Percentiles rank a stretch among this genome's conserved stretches.
These are phyloP conservation scores for Myxocyprinus asiaticus DNA, from an alignment of 2,113 vertebrate genomes.

Conservation along the genomic window DNA sequence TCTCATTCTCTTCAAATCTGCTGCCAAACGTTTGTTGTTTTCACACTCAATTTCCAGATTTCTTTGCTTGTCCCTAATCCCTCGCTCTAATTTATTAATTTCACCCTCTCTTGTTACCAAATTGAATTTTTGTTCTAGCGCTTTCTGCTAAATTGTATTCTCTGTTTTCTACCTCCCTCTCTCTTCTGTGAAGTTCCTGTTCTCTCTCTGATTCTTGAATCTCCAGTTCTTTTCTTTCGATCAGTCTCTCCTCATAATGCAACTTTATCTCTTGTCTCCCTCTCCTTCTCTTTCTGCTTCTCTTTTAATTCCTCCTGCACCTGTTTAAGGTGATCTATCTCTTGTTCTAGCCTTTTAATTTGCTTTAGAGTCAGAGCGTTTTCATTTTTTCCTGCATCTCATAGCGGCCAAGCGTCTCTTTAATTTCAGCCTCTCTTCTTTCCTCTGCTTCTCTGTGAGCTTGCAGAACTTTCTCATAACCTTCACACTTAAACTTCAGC, in stretches of 20 bases:
- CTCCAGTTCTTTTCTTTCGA: constrained; percentile 44
- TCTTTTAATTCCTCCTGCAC: constrained; percentile 51
- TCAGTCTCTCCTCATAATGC: constrained; percentile 48
- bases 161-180: constrained; percentile 34
- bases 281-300: constrained; percentile 17
- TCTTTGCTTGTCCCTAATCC: constrained; percentile 31
- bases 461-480: constrained; percentile 44
- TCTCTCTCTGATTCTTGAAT: constrained; percentile 37
- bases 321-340: constrained; percentile 45
- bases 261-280: constrained; percentile 50
- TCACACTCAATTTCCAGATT: constrained; percentile 27
- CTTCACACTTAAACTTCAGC: constrained; percentile 50
- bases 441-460: constrained; percentile 1
- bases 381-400: constrained; percentile 49
- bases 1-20: constrained; percentile 32
- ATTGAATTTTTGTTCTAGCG: constrained; percentile 46
- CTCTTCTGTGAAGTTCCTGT: constrained; percentile 29
- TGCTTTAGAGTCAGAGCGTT: constrained; percentile 40
- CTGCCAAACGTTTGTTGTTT: constrained; percentile 6
- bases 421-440: constrained; percentile 47
- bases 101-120: constrained; percentile 45
- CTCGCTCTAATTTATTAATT: constrained; percentile 44
- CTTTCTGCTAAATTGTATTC: constrained; percentile 37
- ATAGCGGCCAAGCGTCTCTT: constrained; percentile 15
- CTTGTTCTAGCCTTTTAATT: constrained; percentile 44